phyloP scores from a whole-genome alignment of 2,797 vertebrate species.

The Anomalospiza imberbis region DNA sequence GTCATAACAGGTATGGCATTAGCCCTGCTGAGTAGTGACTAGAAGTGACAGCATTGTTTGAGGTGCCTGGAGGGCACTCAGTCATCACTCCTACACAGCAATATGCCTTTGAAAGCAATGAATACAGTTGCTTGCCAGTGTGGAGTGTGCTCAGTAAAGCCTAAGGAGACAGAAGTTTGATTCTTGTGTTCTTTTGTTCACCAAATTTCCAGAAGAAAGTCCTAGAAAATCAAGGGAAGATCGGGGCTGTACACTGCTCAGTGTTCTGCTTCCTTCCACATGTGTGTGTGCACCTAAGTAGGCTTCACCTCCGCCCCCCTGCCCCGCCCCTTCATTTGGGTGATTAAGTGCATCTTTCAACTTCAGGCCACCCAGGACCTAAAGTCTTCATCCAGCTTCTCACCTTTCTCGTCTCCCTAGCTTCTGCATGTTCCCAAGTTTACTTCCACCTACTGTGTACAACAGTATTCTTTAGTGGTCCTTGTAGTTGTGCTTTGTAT shows the following conservation, averaged over 20 bases:
- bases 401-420: neutral
- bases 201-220: neutral
- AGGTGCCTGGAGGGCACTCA: constrained; percentile 75
- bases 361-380: constrained; percentile 1
- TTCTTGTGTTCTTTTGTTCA: constrained; percentile 20
- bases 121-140: constrained; percentile 48
- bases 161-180: constrained; percentile 2
- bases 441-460: neutral
- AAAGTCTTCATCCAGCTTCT: neutral
- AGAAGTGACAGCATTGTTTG: constrained; percentile 86
- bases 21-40: constrained; percentile 82
- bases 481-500: neutral
- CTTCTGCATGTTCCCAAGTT: neutral
- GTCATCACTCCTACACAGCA: constrained; percentile 71
- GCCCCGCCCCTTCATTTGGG: neutral
- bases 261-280: neutral
- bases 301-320: neutral
- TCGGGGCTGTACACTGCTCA: neutral
- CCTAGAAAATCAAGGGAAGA: neutral
- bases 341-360: neutral
- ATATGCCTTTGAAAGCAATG: constrained; percentile 57
- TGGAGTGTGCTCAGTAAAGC: constrained; percentile 4
- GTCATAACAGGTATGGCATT: constrained; percentile 92
- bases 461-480: neutral
- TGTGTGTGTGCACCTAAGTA: neutral